Evolutionary conservation across 2,797 vertebrate species (phyloP), one percentile per base, ranked within the genome.

Genomic region (Parauchenoglanis punctatus): DNA sequence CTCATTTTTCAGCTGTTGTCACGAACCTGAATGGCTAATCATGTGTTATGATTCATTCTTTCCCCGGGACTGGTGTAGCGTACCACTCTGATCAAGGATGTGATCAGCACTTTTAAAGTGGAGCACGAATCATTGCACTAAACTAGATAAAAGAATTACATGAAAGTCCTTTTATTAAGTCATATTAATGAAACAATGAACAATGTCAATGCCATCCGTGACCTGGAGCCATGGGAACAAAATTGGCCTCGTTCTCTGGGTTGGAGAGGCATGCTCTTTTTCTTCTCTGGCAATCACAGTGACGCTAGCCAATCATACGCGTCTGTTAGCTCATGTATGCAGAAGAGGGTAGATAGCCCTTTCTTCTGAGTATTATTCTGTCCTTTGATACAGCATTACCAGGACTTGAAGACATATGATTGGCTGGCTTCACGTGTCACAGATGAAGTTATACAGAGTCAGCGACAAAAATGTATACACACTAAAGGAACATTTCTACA

Each of bases 1-100:
- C 80, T 83, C 31, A 56, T 76, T 54, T 83, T 52, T 87, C 80
- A 63, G 54, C 58, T 75, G 68, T 52, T 87, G 68, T 61, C 70
- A 65, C 11, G 17, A 81, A 67, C 52, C 65, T 46, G 72, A 68
- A 76, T 83, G 15, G 63, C 72, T 78, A 78, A 68, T 68, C 72
- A 65, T 82, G 67, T 56, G 54, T 82, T 75, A 52, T 68, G 52
- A 81, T 58, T 86, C 76, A 70, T 67, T 28, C 15, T 52, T 31
- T 67, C 44, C 61, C 15, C 15, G 8, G 80, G 40, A 81, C 25
- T 1, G 40, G 44, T 63, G 35, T 35, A 49, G 35, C 6, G 25
- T 44, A 67, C 40, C 78, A 73, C 78, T 73, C 52, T 31, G 59
- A 63, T 23, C 25, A 67, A 87, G 61, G 72, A 46, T 35, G 46